Conservation (phyloP, 2,797 vertebrate species). For the Xiphorhynchus erythropygius region DNA sequence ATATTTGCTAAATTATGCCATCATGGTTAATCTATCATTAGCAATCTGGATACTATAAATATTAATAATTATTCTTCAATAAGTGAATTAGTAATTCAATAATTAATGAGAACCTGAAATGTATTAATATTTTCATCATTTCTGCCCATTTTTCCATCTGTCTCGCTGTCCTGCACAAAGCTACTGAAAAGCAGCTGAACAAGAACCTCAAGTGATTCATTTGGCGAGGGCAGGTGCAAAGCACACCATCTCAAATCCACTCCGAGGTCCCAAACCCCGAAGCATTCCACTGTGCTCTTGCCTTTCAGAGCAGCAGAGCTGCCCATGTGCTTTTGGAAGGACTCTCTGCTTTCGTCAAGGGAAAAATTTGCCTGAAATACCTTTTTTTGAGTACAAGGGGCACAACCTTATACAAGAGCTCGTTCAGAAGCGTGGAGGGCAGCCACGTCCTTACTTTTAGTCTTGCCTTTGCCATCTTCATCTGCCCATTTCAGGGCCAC, state of each 20-base stretch:
- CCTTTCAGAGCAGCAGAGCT: background rate
- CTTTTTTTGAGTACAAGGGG: background rate
- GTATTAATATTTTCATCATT: background rate
- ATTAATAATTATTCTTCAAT: conserved; percentile 48
- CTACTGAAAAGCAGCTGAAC: background rate
- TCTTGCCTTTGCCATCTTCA: background rate
- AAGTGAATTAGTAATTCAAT: conserved; percentile 25
- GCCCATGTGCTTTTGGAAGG: background rate
- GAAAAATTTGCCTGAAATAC: background rate
- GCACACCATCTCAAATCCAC: fast-evolving
- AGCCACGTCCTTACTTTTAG: background rate
- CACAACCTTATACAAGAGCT: fast-evolving
- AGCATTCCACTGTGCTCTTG: background rate
- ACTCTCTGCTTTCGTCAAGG: fast-evolving
- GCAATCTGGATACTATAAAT: conserved; percentile 37
- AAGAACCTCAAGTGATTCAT: background rate
- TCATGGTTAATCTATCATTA: background rate
- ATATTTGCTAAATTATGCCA: conserved; percentile 49
- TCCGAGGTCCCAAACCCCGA: background rate
- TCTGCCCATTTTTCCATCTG: background rate
- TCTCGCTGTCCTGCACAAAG: background rate
- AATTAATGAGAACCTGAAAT: conserved; percentile 8
- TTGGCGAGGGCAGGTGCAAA: background rate
- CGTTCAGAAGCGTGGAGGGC: background rate
- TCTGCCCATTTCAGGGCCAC: background rate